phyloP scores from a whole-genome alignment of 2,797 vertebrate genomes.

The Mormyrus proboscirostris region DNA sequence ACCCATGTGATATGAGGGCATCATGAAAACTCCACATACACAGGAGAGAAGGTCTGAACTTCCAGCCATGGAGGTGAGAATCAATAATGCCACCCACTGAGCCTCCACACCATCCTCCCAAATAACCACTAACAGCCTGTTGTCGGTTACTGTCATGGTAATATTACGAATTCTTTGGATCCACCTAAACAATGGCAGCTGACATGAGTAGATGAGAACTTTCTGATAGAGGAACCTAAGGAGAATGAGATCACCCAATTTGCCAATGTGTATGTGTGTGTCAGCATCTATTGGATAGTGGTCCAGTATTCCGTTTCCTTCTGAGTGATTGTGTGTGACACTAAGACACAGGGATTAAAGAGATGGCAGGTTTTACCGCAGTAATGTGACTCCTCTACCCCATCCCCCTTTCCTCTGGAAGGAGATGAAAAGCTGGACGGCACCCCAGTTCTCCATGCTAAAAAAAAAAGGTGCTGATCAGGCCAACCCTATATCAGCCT shows the following conservation, averaged over 20 bases:
- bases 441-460: constrained; percentile 34
- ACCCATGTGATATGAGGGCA: not conserved
- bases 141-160: not conserved
- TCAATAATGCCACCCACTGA: not conserved
- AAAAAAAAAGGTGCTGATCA: constrained; percentile 52
- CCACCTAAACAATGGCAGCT: not conserved
- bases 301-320: not conserved
- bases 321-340: not conserved
- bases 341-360: constrained; percentile 3
- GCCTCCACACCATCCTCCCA: not conserved
- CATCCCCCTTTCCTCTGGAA: not conserved
- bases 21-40: not conserved
- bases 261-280: not conserved
- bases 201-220: not conserved
- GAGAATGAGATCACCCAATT: not conserved
- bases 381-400: constrained; percentile 38
- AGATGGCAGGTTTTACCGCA: constrained; percentile 35
- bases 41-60: not conserved
- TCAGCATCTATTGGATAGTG: not conserved
- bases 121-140: not conserved
- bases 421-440: constrained; percentile 21
- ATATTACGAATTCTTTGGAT: not conserved
- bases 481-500: constrained; percentile 31
- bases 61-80: not conserved
- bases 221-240: not conserved